Percentiles rank a stretch among this genome's conserved stretches.
Evolutionary conservation across 2,888 invertebrate species (phyloP).

Genomic region (Tinea pellionella): DNA sequence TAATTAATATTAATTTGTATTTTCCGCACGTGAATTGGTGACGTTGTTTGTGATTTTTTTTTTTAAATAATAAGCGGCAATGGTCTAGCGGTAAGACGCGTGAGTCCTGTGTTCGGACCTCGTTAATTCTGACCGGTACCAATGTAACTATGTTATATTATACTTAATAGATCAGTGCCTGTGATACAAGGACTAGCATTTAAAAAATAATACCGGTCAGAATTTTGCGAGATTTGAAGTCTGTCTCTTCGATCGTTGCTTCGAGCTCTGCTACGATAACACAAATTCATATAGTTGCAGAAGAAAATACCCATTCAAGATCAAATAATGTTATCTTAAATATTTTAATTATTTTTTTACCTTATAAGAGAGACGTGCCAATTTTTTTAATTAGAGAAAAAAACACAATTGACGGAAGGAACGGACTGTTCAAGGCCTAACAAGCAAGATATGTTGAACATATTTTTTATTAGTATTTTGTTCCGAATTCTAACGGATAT

Average conservation of each 20-base stretch:
- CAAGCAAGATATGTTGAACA: background rate
- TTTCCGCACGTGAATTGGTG: background rate
- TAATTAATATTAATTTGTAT: slow-evolving; percentile 5
- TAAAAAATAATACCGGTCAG: no score
- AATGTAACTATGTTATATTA: no score
- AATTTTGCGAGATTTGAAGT: no score
- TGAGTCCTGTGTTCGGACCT: no score
- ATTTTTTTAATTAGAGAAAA: background rate
- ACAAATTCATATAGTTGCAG: no score
- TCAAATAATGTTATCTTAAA: background rate
- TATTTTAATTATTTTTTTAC: background rate
- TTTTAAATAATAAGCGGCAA: no score
- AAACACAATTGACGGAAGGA: slow-evolving; percentile 5
- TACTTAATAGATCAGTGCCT: no score
- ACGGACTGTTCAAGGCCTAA: background rate
- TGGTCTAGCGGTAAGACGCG: no score
- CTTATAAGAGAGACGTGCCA: background rate
- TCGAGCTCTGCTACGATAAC: no score
- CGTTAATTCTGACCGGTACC: background rate
- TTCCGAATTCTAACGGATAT: slow-evolving; percentile 3
- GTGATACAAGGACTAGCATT: no score
- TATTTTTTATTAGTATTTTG: background rate
- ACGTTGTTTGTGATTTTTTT: background rate
- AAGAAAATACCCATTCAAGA: background rate
- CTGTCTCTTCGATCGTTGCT: no score